Evolutionary conservation across 2,797 vertebrate genomes (phyloP).

Genomic region (Sciurus vulgaris): DNA sequence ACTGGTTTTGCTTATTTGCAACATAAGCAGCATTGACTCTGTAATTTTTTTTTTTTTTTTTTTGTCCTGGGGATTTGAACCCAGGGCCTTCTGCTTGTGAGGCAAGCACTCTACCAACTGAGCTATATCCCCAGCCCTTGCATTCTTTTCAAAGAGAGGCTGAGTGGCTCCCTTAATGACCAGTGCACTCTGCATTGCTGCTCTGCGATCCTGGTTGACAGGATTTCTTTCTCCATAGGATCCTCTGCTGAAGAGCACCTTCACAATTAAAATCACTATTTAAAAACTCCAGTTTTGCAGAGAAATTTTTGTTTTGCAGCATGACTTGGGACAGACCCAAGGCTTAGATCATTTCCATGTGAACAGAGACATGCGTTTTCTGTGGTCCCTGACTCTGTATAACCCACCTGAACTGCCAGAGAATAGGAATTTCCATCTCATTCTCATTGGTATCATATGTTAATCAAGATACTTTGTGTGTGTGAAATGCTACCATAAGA

Average conservation of each 20-base stretch:
- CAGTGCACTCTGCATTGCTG: background rate
- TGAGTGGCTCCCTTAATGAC: background rate
- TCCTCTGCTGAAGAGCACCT: background rate
- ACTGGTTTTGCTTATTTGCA: no score
- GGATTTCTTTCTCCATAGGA: slow-evolving; percentile 13
- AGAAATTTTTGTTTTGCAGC: background rate
- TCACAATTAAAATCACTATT: background rate
- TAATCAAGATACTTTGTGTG: background rate
- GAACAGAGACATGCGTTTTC: background rate
- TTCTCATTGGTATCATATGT: background rate
- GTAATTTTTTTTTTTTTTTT: no score
- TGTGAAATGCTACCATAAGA: background rate
- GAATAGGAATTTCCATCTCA: background rate
- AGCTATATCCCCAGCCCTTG: no score
- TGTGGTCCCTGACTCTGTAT: background rate
- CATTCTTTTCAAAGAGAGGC: background rate
- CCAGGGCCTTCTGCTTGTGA: no score
- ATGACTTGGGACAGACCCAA: background rate
- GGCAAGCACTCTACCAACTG: no score
- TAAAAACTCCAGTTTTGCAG: slow-evolving; percentile 1
- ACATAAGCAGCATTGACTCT: no score
- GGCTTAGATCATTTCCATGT: background rate
- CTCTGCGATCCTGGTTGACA: background rate
- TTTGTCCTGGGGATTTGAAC: no score
- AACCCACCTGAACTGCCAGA: background rate